Evolutionary conservation across 2,888 invertebrate genomes (phyloP), one percentile per base, ranked within the genome.

Genomic region (Cryptus armator): DNA sequence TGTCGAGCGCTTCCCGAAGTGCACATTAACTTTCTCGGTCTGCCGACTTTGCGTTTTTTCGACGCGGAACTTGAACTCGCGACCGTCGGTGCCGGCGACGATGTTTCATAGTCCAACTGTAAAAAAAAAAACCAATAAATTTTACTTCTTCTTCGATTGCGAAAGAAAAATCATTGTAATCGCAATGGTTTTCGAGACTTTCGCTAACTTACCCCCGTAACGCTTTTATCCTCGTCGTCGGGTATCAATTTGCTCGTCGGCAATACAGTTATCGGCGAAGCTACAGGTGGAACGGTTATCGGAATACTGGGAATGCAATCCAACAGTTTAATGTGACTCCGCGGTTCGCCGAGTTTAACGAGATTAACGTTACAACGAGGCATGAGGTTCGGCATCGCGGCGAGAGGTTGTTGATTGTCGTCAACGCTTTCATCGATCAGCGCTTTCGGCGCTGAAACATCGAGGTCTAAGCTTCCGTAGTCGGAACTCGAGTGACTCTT

Each of bases 11-110:
- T 95, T 53, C 94, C 94, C 0, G 94, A 94, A 14, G 94, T 91
- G n/a, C 94, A 94, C 77, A 96, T 95, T 12, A 97, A 95, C 91
- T 97, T 97, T 87, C 97, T 96, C 0, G 97, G 98, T 87, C 97
- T 95, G 0, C 97, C 97, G 0, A 97, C 97, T 94, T 98, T 97
- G 10, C 98, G 95, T 92, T 97, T 97, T 90, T 97, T 97, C 0
- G 96, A 96, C 1, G 93, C 92, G 0, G 93, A 93, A 78, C 88
- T 91, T 4, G 89, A 92, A 64, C 88, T 91, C 0, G 88, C 85
- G 0, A 90, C 48, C 0, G 90, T 90, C 3, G 92, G 90, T 5
- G 87, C 89, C 7, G 92, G 89, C 4, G 92, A 92, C 3, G 85
- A 67, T 2, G 91, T 91, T 51, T 93, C 92, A 56, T 90, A 90